Base-by-base conservation (phyloP, 92 coral and sea anemone genomes). In the Siderastrea siderea region DNA sequence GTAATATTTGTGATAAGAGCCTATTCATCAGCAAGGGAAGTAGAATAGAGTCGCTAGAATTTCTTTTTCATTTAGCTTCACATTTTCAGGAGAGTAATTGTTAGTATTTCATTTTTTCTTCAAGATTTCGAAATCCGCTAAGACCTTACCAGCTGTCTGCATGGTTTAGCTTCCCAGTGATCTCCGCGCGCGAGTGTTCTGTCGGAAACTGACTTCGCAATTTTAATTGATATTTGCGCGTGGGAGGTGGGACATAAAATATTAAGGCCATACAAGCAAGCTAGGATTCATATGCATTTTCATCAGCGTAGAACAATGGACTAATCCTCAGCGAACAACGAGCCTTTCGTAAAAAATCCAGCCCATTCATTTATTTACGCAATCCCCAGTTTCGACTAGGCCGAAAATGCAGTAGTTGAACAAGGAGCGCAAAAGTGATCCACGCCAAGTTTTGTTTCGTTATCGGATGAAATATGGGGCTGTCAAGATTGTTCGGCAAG, bases 401-500 rank as follows among this genome's bases (percentile, higher is more conserved):
- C 80, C 7, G 2, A 38, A 43, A 74, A 73, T 73, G 81, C 81
- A 75, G 80, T 73, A 60, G 87, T 71, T 57, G 81, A 26, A 71
- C 17, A 10, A 43, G 58, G 14, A 16, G 54, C 1, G 15, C 63
- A 62, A 2, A 6, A 19, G 47, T 16, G 47, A 16, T 44, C 50
- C 5, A 50, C 19, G 44, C 44, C 38, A 68, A 81, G 3, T 13
- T 44, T 5, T 44, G 12, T 68, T 67, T 74, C 8, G 14, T 69
- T 17, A 9, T 71, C 78, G 45, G 52, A 50, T n/a, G 73, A 48
- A 73, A 59, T 47, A 93, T 87, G 90, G 90, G 92, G 68, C 68
- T 91, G 67, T 88, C 93, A 60, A 88, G 90, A 63, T 65, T 88
- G 68, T 69, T 93, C 68, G 90, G 92, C 9, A 93, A 91, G 90